These are phyloP conservation scores for Polia nebulosa DNA, from an alignment of 2,888 invertebrate genomes.

Conservation along the genomic window DNA sequence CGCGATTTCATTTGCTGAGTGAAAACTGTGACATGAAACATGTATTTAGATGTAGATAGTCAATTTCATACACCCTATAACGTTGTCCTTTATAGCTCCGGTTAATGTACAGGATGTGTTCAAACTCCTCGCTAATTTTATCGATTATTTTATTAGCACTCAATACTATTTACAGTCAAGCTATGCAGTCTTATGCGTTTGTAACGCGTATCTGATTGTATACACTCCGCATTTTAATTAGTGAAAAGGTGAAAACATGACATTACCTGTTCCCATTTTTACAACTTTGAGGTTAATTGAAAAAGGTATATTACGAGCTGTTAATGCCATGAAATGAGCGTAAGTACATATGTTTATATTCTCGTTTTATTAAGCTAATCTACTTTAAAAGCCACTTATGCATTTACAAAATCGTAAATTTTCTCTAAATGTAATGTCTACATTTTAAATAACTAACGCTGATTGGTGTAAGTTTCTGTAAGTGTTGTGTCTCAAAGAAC, in stretches of 20 bases:
- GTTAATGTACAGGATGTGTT: not conserved
- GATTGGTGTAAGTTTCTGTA: constrained; percentile 8
- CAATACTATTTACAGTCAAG: constrained; percentile 21
- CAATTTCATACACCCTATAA: constrained; percentile 8
- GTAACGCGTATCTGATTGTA: constrained; percentile 37
- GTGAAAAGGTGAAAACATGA: constrained; percentile 64
- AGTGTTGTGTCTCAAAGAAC: not conserved
- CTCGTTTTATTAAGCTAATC: constrained; percentile 39
- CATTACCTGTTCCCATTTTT: constrained; percentile 48
- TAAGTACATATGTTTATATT: constrained; percentile 66
- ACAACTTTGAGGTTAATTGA: constrained; percentile 62
- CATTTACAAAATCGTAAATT: constrained; percentile 29
- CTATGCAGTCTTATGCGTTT: constrained; percentile 7
- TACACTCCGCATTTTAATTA: constrained; percentile 53
- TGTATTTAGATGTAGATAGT: too few relatives aligned
- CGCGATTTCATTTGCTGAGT: constrained; percentile 66
- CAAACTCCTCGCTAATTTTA: constrained; percentile 50
- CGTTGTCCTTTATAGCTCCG: not conserved
- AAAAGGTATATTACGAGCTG: constrained; percentile 60
- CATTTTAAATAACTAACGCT: constrained; percentile 28
- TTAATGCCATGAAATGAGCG: constrained; percentile 59
- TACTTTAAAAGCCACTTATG: constrained; percentile 26
- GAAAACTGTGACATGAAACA: constrained; percentile 26
- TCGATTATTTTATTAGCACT: constrained; percentile 50
- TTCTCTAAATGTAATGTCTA: constrained; percentile 13